Percentiles rank a stretch among this genome's conserved stretches.
Conservation (phyloP, 2,888 invertebrate genomes). For the Incurvaria masculella region DNA sequence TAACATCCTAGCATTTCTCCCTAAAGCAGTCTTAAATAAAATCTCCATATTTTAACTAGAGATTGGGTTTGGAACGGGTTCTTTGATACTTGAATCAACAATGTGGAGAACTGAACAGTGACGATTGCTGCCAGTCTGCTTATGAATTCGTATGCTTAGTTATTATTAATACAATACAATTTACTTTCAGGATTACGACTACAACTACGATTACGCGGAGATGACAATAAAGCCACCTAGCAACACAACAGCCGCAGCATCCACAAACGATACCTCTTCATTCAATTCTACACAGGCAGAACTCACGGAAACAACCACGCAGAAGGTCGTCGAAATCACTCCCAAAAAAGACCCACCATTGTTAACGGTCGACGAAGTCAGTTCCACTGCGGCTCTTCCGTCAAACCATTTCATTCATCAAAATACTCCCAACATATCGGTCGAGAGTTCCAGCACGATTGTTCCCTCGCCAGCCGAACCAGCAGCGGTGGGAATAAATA, state of each 20-base stretch:
- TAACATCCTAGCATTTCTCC: no score
- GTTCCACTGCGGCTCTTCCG: no score
- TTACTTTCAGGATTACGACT: slow-evolving; percentile 65
- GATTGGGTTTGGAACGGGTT: no score
- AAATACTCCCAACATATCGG: not conserved
- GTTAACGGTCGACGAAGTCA: no score
- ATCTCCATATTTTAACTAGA: no score
- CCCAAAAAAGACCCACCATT: not conserved
- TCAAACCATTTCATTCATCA: no score
- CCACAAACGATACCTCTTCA: slow-evolving; percentile 29
- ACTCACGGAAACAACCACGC: slow-evolving; percentile 19
- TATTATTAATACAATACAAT: slow-evolving; percentile 5
- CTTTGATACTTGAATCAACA: no score
- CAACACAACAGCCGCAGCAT: slow-evolving; percentile 30
- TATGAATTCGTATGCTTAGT: not conserved
- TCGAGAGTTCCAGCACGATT: not conserved
- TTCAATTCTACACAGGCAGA: slow-evolving; percentile 22
- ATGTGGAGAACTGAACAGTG: no score
- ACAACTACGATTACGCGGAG: slow-evolving; percentile 69
- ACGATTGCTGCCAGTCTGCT: no score
- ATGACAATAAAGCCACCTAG: slow-evolving; percentile 65
- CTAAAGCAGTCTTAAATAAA: no score
- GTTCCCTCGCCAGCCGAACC: not conserved
- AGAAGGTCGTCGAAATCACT: not conserved
- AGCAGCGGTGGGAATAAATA: not conserved